These are phyloP conservation scores for Drosophila ambigua DNA, from an alignment of 1,140 invertebrate genomes.

Conservation along the genomic window DNA sequence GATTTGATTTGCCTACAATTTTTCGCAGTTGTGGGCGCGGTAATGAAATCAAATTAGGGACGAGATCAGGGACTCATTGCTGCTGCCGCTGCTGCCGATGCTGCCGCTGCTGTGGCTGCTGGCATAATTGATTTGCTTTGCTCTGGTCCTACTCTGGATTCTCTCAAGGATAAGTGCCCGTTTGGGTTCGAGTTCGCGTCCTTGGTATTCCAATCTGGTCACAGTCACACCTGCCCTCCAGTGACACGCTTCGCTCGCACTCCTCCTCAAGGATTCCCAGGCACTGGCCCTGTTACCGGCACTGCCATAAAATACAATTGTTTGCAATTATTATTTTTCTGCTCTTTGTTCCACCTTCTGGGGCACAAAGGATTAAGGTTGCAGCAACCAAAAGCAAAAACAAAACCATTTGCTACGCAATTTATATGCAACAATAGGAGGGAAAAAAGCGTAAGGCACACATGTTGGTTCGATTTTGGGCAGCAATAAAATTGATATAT, in stretches of 20 bases:
- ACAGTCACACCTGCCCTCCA: constrained; percentile 35
- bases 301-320: constrained; percentile 67
- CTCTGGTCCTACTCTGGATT: constrained; percentile 17
- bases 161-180: constrained; percentile 71
- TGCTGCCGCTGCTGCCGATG: constrained; percentile 8
- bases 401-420: constrained; percentile 75
- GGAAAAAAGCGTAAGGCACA: constrained; percentile 34
- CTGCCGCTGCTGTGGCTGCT: constrained; percentile 12
- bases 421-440: constrained; percentile 62
- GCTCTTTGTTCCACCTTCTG: constrained; percentile 13
- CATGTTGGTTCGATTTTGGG: constrained; percentile 64
- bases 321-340: constrained; percentile 64
- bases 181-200: constrained; percentile 12
- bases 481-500: constrained; percentile 82
- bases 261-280: constrained; percentile 29
- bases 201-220: constrained; percentile 13
- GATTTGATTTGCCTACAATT: constrained; percentile 33
- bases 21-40: constrained; percentile 77
- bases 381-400: constrained; percentile 15
- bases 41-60: constrained; percentile 84
- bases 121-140: constrained; percentile 65
- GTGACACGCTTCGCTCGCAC: constrained; percentile 51
- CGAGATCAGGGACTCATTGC: constrained; percentile 46
- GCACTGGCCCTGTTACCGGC: background rate
- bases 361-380: constrained; percentile 55